phyloP scores from a whole-genome alignment of 1,140 invertebrate species.

The Phocides pigmalion region DNA sequence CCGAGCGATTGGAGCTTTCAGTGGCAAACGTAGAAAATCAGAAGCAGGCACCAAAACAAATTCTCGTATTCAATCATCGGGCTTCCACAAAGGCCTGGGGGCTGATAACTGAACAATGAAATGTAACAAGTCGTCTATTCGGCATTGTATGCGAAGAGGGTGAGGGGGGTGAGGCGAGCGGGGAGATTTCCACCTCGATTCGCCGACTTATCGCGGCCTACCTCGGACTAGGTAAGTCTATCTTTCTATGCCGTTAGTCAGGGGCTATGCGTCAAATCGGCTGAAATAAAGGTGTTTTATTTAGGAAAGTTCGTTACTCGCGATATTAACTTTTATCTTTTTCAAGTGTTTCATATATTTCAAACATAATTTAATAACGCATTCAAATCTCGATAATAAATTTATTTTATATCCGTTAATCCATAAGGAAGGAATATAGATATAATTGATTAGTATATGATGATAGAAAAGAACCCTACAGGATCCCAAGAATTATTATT shows the following conservation, averaged over 20 bases:
- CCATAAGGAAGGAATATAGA: too few relatives aligned
- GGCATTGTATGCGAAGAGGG: slow-evolving; percentile 70
- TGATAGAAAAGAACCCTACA: too few relatives aligned
- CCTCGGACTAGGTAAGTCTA: slow-evolving; percentile 78
- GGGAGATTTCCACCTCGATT: slow-evolving; percentile 79
- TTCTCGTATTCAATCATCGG: slow-evolving; percentile 82
- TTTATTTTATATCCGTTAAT: too few relatives aligned
- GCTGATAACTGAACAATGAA: slow-evolving; percentile 83
- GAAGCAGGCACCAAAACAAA: slow-evolving; percentile 77
- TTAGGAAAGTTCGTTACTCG: slow-evolving; percentile 20
- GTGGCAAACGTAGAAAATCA: slow-evolving; percentile 72
- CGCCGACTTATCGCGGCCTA: slow-evolving; percentile 79
- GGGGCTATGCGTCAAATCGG: slow-evolving; percentile 47
- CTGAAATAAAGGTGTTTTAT: slow-evolving; percentile 33
- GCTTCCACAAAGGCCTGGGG: slow-evolving; percentile 76
- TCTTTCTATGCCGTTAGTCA: slow-evolving; percentile 80
- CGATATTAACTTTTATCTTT: not conserved
- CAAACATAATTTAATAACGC: too few relatives aligned
- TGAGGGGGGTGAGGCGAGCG: slow-evolving; percentile 34
- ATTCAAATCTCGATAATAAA: too few relatives aligned
- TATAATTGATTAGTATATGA: too few relatives aligned
- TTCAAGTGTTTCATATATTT: slow-evolving; percentile 7
- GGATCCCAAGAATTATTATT: too few relatives aligned
- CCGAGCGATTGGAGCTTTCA: slow-evolving; percentile 63
- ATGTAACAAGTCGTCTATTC: slow-evolving; percentile 81